Evolutionary conservation across 1,140 invertebrate species (phyloP).

Genomic region (Zophobas atratus): DNA sequence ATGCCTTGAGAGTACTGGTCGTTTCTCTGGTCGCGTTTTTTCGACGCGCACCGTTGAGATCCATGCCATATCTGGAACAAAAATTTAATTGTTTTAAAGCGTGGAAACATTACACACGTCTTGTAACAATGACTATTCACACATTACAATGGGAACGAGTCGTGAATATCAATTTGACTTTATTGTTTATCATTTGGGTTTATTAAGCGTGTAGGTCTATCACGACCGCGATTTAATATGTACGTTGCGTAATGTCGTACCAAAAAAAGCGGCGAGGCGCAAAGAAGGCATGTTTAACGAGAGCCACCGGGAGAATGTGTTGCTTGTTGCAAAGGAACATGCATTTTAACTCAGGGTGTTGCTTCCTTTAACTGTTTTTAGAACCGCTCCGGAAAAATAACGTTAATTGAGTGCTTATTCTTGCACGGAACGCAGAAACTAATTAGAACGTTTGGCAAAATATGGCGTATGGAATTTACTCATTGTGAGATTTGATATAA

Average conservation of each 20-base stretch:
- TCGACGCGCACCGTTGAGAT: conserved; percentile 89
- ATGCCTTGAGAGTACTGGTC: conserved; percentile 96
- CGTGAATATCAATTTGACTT: conserved; percentile 30
- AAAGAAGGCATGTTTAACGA: background rate
- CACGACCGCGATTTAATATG: conserved; percentile 14
- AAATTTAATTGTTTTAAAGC: conserved; percentile 26
- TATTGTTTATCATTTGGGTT: conserved; percentile 18
- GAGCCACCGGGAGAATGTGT: background rate
- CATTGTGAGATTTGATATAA: no score
- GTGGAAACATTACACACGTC: conserved; percentile 16
- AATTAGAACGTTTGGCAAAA: no score
- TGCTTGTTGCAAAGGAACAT: background rate
- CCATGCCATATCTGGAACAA: conserved; percentile 88
- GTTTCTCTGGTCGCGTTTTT: conserved; percentile 99
- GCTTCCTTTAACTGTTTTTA: no score
- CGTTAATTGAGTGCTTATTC: no score
- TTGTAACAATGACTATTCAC: conserved; percentile 32
- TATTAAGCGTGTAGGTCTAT: conserved; percentile 19
- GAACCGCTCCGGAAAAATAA: no score
- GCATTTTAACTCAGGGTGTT: no score
- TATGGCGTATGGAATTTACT: no score
- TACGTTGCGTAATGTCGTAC: background rate
- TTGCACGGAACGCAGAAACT: no score
- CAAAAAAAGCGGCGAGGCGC: conserved; percentile 16
- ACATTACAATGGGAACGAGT: conserved; percentile 26